Percentiles rank a stretch among this genome's conserved stretches.
Conservation (phyloP, 2,113 vertebrate species). For the Pterocles gutturalis region DNA sequence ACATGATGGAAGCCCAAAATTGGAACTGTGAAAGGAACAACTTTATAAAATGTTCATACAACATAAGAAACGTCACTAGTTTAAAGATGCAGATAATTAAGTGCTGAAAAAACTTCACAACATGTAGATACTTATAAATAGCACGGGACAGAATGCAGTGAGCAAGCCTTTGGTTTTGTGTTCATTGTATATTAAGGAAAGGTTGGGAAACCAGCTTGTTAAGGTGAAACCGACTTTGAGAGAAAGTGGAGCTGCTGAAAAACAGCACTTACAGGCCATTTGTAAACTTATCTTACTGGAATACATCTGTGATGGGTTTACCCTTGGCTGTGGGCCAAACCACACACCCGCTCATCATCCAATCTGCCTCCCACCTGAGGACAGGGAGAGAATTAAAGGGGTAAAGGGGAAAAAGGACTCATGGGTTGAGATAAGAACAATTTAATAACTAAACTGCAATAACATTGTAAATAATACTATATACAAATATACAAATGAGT, state of each 20-base stretch:
- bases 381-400: too few relatives aligned
- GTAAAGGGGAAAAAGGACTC: too few relatives aligned
- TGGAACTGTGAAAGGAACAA: background rate
- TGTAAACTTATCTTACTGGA: background rate
- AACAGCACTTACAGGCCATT: background rate
- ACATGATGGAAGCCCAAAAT: background rate
- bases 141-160: background rate
- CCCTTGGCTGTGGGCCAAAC: too few relatives aligned
- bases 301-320: background rate
- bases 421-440: too few relatives aligned
- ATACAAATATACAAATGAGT: too few relatives aligned
- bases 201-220: background rate
- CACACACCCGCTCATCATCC: too few relatives aligned
- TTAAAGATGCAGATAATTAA: background rate
- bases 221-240: background rate
- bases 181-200: background rate
- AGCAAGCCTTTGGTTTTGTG: background rate
- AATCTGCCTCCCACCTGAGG: too few relatives aligned
- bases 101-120: background rate
- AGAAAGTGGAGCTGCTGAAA: background rate
- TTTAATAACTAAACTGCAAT: too few relatives aligned
- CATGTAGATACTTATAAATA: background rate
- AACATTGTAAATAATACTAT: too few relatives aligned
- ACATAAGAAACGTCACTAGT: background rate
- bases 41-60: background rate